phyloP scores from a whole-genome alignment of 2,113 vertebrate genomes.

The Amazona vittata region DNA sequence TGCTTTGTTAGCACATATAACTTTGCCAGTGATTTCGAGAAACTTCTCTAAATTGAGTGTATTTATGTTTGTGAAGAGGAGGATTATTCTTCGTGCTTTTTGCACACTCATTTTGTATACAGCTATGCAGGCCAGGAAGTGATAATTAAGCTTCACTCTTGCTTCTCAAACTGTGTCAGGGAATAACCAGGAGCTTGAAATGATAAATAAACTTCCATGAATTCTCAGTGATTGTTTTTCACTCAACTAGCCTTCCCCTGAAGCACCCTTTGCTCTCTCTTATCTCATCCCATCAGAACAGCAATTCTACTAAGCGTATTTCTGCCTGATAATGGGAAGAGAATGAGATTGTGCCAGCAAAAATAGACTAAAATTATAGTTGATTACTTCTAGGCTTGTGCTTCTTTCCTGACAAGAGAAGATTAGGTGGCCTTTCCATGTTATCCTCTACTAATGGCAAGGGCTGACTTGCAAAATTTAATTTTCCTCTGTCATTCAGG shows the following conservation, averaged over 20 bases:
- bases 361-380: neutral
- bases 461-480: neutral
- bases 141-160: neutral
- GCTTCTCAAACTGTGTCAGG: neutral
- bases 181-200: neutral
- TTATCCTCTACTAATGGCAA: neutral
- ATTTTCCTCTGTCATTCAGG: constrained; percentile 32
- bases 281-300: neutral
- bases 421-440: neutral
- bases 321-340: neutral
- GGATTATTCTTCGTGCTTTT: neutral
- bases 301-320: neutral
- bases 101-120: neutral
- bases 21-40: neutral
- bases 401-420: neutral
- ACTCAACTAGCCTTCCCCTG: neutral
- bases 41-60: neutral
- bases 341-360: neutral
- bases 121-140: neutral
- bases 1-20: neutral
- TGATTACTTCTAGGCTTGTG: neutral
- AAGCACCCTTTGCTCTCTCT: neutral
- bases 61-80: neutral
- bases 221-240: neutral
- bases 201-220: neutral